Evolutionary conservation across 1,140 invertebrate species (phyloP).

Genomic region (Ganaspis sp.): DNA sequence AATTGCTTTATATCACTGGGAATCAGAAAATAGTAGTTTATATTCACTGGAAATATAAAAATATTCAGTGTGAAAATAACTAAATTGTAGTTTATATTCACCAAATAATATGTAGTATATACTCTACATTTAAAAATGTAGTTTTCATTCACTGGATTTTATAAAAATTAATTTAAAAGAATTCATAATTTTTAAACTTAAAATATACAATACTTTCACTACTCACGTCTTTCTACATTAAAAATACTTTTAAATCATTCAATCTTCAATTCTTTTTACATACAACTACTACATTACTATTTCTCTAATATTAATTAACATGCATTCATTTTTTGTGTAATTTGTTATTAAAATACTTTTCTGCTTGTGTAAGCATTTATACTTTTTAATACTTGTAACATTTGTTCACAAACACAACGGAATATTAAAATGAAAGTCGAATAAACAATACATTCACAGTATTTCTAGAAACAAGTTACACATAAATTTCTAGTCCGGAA

Average conservation of each 20-base stretch:
- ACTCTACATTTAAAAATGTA: no score
- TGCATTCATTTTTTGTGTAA: background rate
- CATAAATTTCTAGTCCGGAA: background rate
- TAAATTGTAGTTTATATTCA: no score
- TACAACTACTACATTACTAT: background rate
- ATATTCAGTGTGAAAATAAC: no score
- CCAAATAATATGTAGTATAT: no score
- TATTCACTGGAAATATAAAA: no score
- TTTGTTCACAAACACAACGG: conserved; percentile 15
- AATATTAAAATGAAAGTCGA: background rate
- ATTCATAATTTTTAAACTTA: background rate
- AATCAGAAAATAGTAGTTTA: no score
- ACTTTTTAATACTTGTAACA: background rate
- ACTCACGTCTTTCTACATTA: background rate
- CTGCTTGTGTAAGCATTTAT: background rate
- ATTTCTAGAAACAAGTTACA: background rate
- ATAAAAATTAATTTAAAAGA: background rate
- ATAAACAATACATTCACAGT: background rate
- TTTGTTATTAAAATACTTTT: conserved; percentile 12
- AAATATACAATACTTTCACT: background rate
- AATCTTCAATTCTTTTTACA: background rate
- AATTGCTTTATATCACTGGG: no score
- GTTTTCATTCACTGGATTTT: background rate
- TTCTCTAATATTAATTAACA: background rate
- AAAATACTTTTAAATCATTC: conserved; percentile 14